These are phyloP conservation scores for Dipodomys ordii DNA, from an alignment of 2,113 vertebrate genomes.

Conservation along the genomic window DNA sequence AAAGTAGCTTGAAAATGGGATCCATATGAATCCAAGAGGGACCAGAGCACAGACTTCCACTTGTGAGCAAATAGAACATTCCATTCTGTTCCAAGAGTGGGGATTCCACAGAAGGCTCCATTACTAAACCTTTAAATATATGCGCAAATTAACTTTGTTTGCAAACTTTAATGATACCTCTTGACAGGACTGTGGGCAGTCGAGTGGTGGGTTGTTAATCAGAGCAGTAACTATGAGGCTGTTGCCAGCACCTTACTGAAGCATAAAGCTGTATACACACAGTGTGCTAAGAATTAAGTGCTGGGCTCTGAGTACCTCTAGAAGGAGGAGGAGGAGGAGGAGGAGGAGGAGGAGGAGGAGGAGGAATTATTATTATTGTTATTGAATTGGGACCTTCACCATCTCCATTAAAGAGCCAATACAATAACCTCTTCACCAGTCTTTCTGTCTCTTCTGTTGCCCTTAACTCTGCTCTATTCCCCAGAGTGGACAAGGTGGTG, in stretches of 20 bases:
- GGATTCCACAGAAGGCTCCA: neutral
- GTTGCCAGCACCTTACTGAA: neutral
- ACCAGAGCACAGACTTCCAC: neutral
- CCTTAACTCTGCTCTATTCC: neutral
- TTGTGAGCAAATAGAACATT: neutral
- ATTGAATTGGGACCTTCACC: too few relatives aligned
- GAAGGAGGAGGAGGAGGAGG: neutral
- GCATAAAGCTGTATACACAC: neutral
- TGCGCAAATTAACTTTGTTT: conserved; percentile 32
- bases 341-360: too few relatives aligned
- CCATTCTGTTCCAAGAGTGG: neutral
- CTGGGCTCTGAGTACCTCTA: neutral
- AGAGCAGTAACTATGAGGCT: too few relatives aligned
- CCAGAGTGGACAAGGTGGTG: neutral
- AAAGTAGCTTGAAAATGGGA: conserved; percentile 59
- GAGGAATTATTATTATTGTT: too few relatives aligned
- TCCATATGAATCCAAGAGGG: conserved; percentile 19
- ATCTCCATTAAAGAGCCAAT: too few relatives aligned
- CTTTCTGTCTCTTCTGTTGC: neutral
- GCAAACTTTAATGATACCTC: neutral
- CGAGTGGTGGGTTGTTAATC: neutral
- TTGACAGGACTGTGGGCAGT: neutral
- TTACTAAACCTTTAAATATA: conserved; percentile 35
- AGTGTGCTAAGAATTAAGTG: neutral
- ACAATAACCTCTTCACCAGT: too few relatives aligned